phyloP scores from a whole-genome alignment of 2,797 vertebrate species.

The Dromococcyx pavoninus region DNA sequence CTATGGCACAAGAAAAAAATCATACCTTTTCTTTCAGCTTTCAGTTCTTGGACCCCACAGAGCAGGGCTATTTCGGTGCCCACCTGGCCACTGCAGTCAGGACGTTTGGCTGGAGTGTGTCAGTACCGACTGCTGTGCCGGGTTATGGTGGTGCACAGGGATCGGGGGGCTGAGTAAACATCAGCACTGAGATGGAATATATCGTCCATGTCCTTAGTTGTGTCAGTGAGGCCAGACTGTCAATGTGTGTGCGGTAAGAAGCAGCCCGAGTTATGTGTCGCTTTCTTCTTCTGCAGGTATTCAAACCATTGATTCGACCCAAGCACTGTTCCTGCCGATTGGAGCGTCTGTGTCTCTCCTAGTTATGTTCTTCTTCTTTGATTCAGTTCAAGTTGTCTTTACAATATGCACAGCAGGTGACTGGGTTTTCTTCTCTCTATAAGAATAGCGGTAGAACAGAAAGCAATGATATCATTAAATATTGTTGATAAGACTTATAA shows the following conservation, averaged over 20 bases:
- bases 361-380: slow-evolving; percentile 99
- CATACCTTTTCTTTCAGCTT: rapidly evolving
- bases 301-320: slow-evolving; percentile 99
- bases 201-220: neutral
- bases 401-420: slow-evolving; percentile 99
- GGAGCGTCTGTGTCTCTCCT: slow-evolving; percentile 97
- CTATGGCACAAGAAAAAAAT: rapidly evolving
- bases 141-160: rapidly evolving
- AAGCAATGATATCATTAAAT: neutral
- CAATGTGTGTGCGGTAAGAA: neutral
- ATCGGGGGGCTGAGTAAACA: neutral
- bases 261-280: neutral
- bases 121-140: neutral
- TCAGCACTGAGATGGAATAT: neutral
- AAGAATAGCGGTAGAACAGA: neutral
- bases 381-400: slow-evolving; percentile 99
- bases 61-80: neutral
- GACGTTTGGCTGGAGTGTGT: neutral
- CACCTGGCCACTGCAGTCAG: rapidly evolving
- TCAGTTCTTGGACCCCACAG: neutral
- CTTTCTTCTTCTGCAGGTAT: slow-evolving; percentile 84
- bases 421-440: neutral
- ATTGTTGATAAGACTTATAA: neutral
- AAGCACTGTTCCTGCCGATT: slow-evolving; percentile 96
- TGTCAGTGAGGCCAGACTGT: neutral